Base-by-base conservation (phyloP, 2,113 vertebrate species). In the Labrus mixtus region DNA sequence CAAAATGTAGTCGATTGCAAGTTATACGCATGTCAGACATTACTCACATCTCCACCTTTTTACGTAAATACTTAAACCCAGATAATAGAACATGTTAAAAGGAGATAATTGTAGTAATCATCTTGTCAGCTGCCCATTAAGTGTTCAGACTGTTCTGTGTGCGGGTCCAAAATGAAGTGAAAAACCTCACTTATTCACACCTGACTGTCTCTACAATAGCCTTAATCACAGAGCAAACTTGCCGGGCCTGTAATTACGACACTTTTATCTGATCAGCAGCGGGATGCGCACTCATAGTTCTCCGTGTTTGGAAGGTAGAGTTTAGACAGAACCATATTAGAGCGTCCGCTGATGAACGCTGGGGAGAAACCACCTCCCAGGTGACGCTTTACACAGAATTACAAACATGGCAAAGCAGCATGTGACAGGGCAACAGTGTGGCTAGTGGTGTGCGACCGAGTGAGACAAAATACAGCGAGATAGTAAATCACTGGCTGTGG, bases 401-500 rank as follows among this genome's bases (percentile, higher is more conserved):
- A 87, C 88, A 90, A 90, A 92, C 64, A 69, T 62, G 84, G 76
- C 22, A 20, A 72, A 59, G 84, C 86, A 46, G 82, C 73, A 65
- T 68, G 81, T 78, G 84, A 87, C 86, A 79, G 78, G 69, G 73
- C 85, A 70, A 75, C 78, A 56, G 76, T 68, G 86, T 61, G 84
- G 82, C 81, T 39, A 72, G 86, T 25, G 61, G 71, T 76, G 90
- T 82, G 90, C 83, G 79, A 46, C 90, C 82, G 51, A 82, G 84
- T 87, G 88, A 88, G 80, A 89, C 87, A 83, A 89, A 92, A 85
- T 84, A 81, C 75, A 74, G 83, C 73, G 6, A 83, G 87, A 92
- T 88, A 88, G 86, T 90, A 91, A 92, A 94, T 92, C 89, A 91
- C 84, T 84, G 66, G 64, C 73, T 64, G 13, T 78, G 73, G 85